Base-by-base conservation (phyloP, 1,140 invertebrate genomes). In the Drosophila albomicans region DNA sequence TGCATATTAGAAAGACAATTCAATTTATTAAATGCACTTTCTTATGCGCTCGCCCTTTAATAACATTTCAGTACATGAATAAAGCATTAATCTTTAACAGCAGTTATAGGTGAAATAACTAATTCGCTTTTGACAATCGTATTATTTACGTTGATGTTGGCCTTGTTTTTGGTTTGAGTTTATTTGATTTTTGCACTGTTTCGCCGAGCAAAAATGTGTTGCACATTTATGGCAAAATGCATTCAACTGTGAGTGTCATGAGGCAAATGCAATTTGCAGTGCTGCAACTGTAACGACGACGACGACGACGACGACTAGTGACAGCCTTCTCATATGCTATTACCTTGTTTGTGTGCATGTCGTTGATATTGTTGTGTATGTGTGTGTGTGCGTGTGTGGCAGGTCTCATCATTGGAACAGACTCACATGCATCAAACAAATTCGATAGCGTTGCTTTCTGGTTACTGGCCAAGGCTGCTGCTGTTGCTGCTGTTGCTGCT, bases 211-310 rank as follows among this genome's bases (percentile, higher is more conserved):
- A 78, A 74, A 74, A 32, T 32, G 32, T 62, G 57, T 69, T 69
- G 41, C 41, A 56, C 65, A 69, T 62, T 74, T 74, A 78, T 75
- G 71, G 67, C 48, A 54, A 67, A 72, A 72, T 68, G 82, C 82
- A 78, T 88, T 87, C 80, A 84, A 72, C 80, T 87, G 82, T 81
- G 80, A 87, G 80, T 89, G 84, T 88, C 84, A 77, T 88, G 82
- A 78, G 67, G 67, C 84, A 89, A 89, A 87, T 89, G 84, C 82
- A 87, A 88, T 87, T 87, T 87, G 64, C 69, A 52, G 65, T 48
- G 56, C 61, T 76, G 64, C 51, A 67, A 69, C 51, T 63, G 56
- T 64, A 58, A 28, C 62, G 38, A 52, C 46, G n/a, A n/a, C 20
- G 35, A 28, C 62, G 38, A 52, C 46, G n/a, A n/a, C 20, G 35